Evolutionary conservation across 2,797 vertebrate species (phyloP), one percentile per base, ranked within the genome.

Genomic region (Notoglanidium macrostoma): DNA sequence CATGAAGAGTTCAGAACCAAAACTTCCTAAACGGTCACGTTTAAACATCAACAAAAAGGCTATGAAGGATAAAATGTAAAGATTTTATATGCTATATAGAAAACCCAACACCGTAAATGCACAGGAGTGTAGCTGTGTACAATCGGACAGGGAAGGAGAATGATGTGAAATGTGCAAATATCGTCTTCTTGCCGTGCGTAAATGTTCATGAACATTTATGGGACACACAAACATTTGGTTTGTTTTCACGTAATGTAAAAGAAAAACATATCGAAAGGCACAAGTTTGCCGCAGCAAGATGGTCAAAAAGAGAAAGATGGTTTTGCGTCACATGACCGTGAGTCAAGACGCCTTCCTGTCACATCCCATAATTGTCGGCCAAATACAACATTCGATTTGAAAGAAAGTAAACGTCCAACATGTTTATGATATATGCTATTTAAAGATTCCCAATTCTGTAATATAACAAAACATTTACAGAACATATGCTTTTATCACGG

Each of bases 81-180:
- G n/a, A n/a, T n/a, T n/a, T n/a, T n/a, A n/a, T 26, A 0, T n/a
- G 32, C 3, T 73, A 32, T 46, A n/a, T 23, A 61, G 44, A 81
- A 89, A 88, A 87, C 86, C 90, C 91, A 85, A 94, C 92, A 93
- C 92, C 87, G 54, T 90, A 88, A 88, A 90, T 94, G 91, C 85
- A 94, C 91, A 93, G 85, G 86, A 92, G 79, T 91, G 94, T 76
- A 93, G 91, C 55, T 91, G 90, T 92, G 92, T 92, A 93, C 92
- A 92, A 92, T 92, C 91, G 90, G 87, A 91, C 92, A 88, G 86
- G 89, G 92, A 86, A 87, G 73, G 83, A 91, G 79, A 57, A 89
- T 14, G 87, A 93, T 88, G 93, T 93, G 86, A 95, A 94, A 95
- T 94, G 92, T 94, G 93, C 92, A 96, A 92, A 92, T 93, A 90